phyloP scores from a whole-genome alignment of 1,140 invertebrate genomes.

The Brachionus angularis region DNA sequence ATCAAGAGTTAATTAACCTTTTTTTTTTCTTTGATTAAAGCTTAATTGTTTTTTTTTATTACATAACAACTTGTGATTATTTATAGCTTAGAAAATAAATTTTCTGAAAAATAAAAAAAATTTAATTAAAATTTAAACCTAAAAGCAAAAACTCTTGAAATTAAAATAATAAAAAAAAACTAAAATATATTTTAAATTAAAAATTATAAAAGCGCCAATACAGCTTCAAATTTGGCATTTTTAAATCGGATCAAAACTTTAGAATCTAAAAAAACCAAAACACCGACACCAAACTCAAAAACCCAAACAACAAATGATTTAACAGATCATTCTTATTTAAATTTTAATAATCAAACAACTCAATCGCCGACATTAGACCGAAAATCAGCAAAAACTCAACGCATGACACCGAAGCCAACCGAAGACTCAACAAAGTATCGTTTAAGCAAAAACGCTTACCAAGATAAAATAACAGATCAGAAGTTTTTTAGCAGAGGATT shows the following conservation, averaged over 20 bases:
- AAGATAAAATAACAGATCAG: conserved; percentile 30
- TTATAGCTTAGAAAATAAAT: too few relatives aligned
- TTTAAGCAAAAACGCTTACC: conserved; percentile 2
- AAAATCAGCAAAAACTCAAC: not conserved
- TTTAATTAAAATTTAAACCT: too few relatives aligned
- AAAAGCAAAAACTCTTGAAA: conserved; percentile 19
- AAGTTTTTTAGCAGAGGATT: conserved; percentile 40
- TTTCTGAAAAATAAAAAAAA: too few relatives aligned
- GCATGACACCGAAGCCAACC: not conserved
- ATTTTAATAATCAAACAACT: conserved; percentile 24
- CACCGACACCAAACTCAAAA: conserved; percentile 12
- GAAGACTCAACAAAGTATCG: conserved; percentile 17
- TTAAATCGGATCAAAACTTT: conserved; percentile 23
- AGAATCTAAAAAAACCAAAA: conserved; percentile 13
- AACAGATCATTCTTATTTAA: conserved; percentile 20
- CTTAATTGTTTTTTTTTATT: too few relatives aligned
- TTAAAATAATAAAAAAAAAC: too few relatives aligned
- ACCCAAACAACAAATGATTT: conserved; percentile 21
- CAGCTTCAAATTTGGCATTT: conserved; percentile 8
- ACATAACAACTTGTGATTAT: too few relatives aligned
- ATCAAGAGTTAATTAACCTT: too few relatives aligned
- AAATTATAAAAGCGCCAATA: conserved; percentile 1
- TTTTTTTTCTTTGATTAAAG: too few relatives aligned
- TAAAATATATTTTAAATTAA: not conserved
- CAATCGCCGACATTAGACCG: not conserved